Evolutionary conservation across 64 coral and sea anemone genomes (phyloP), one percentile per base, ranked within the genome.

Genomic region (Anthopleura sola): DNA sequence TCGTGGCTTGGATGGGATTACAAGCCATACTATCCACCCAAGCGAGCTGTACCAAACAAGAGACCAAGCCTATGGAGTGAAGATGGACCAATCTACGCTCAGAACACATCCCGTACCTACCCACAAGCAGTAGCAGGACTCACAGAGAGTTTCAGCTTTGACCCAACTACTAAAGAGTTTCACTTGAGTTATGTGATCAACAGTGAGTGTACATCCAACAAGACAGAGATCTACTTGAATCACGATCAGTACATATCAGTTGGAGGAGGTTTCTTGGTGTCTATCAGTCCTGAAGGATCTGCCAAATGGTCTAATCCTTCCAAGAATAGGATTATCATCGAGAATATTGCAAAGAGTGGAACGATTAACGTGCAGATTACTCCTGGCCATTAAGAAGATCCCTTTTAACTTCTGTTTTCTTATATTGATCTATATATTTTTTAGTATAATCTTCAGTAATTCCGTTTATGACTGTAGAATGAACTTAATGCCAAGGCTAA

Each of bases 1-100:
- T 94, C 89, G 2, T 98, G 96, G 96, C 82, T 98, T 12, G 96
- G 96, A 21, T 98, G 96, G 96, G 82, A 92, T 21, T 98, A 98
- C 58, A 86, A 91, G 29, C 83, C 84, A 0, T 91, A 86, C 15
- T 84, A 89, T 68, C 94, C 68, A 28, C 78, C 86, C 29, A 84
- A 74, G 17, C 53, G 38, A 80, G 36, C 48, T 29, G 49, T 21
- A 51, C 68, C 69, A 62, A 26, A 51, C 15, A 77, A 69, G 31
- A 76, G 60, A 78, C 84, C 85, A 18, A 88, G 83, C 84, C 51
- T 95, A 5, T 92, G 94, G 90, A 84, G 83, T 64, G 87, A 88
- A 40, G 71, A 85, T 20, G 94, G 94, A 26, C 66, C 90, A 23
- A 87, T 92, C 85, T 88, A 87, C 31, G 71, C 89, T n/a, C 82